A percentile compares a stretch with the other conserved stretches of the same genome.
These are phyloP conservation scores for Sciurus niger DNA, from an alignment of 2,113 vertebrate species.

Conservation along the genomic window DNA sequence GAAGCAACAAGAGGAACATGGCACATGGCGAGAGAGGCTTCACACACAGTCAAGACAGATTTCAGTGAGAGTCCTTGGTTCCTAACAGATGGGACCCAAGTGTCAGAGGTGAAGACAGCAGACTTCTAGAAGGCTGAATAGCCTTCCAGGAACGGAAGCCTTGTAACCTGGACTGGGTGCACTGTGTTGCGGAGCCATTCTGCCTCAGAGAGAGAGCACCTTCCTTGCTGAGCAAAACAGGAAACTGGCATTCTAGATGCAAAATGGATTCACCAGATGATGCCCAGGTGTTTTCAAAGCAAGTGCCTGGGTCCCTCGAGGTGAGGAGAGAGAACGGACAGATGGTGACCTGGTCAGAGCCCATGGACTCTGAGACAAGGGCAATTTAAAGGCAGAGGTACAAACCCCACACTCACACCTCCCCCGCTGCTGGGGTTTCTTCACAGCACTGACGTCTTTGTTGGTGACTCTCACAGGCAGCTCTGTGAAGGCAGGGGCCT, in stretches of 20 bases:
- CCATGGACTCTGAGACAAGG: not conserved
- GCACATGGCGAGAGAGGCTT: not conserved
- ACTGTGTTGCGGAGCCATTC: not conserved
- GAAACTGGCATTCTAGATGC: not conserved
- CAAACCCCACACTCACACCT: not conserved
- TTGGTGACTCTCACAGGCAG: not conserved
- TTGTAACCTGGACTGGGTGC: too few relatives aligned
- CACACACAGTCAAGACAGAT: not conserved
- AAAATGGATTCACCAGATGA: not conserved
- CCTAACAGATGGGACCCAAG: not conserved
- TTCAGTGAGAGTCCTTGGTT: not conserved
- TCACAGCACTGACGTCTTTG: rapidly evolving
- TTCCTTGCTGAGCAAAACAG: not conserved
- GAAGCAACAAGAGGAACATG: not conserved
- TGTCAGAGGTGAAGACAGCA: not conserved
- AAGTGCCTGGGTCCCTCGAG: not conserved
- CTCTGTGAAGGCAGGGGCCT: not conserved
- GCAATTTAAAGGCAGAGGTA: not conserved
- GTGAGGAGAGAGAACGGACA: rapidly evolving
- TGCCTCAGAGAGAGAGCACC: not conserved
- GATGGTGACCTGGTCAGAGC: not conserved
- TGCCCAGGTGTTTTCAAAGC: not conserved
- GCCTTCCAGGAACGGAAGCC: not conserved
- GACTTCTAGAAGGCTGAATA: not conserved
- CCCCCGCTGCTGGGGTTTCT: not conserved